Percentiles rank a stretch among this genome's conserved stretches.
Conservation (phyloP, 1,140 invertebrate genomes). For the Hyles euphorbiae region DNA sequence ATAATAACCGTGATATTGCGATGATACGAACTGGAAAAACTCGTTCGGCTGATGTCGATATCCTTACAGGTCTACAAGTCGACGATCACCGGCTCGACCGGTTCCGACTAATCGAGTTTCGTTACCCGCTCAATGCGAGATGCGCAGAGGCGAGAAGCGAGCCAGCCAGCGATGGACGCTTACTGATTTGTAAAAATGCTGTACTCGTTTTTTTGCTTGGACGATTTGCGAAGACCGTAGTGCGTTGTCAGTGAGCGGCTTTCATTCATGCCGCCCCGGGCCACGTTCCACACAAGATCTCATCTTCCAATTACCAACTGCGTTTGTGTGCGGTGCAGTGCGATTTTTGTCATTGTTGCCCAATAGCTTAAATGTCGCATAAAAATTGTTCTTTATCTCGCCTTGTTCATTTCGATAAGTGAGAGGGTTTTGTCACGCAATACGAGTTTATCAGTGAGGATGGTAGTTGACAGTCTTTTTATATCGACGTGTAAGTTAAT, state of each 20-base stretch:
- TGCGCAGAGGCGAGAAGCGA: not conserved
- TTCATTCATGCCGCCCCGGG: conserved; percentile 71
- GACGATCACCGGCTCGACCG: not conserved
- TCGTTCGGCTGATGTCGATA: conserved; percentile 71
- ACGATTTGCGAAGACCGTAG: conserved; percentile 33
- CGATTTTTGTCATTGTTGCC: conserved; percentile 64
- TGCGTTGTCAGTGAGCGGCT: conserved; percentile 59
- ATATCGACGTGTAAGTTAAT: too few relatives aligned
- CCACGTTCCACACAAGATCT: conserved; percentile 65
- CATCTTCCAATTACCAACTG: conserved; percentile 70
- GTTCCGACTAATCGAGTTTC: conserved; percentile 20
- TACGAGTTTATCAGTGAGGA: too few relatives aligned
- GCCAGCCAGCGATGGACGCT: conserved; percentile 17
- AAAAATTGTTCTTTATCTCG: not conserved
- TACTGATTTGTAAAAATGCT: conserved; percentile 5
- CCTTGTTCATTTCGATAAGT: not conserved
- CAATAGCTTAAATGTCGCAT: conserved; percentile 26
- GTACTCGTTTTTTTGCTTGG: conserved; percentile 14
- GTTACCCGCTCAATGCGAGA: conserved; percentile 19
- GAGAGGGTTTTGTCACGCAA: too few relatives aligned
- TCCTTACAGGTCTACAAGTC: conserved; percentile 58
- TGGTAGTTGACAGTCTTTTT: too few relatives aligned
- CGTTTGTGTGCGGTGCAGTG: conserved; percentile 45
- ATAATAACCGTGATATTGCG: conserved; percentile 75
- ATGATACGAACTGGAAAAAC: conserved; percentile 74